phyloP scores from a whole-genome alignment of 2,888 invertebrate genomes.

The Danaus chrysippus region DNA sequence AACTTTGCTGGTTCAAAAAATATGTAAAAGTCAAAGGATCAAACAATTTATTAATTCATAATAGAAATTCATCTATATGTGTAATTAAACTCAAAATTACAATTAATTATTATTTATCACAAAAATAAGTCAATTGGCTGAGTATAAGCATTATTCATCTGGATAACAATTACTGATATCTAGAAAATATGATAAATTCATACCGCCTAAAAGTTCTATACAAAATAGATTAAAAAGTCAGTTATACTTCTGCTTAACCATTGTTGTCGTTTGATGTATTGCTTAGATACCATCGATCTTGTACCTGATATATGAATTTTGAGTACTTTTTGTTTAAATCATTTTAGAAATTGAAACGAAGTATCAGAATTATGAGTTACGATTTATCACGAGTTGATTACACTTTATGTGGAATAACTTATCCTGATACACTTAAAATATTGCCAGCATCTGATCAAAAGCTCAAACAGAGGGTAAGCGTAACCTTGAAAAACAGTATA shows the following conservation, averaged over 20 bases:
- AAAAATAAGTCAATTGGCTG: too few relatives aligned
- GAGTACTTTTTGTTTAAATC: background rate
- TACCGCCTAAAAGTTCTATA: too few relatives aligned
- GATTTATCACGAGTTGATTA: slow-evolving; percentile 91
- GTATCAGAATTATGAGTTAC: slow-evolving; percentile 81
- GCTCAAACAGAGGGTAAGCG: slow-evolving; percentile 78
- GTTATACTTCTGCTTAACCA: background rate
- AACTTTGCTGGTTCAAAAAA: too few relatives aligned
- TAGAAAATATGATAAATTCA: too few relatives aligned
- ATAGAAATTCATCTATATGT: too few relatives aligned
- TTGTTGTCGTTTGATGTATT: slow-evolving; percentile 20
- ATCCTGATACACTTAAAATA: slow-evolving; percentile 87
- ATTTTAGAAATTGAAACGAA: background rate
- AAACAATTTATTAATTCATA: too few relatives aligned
- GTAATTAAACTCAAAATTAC: too few relatives aligned
- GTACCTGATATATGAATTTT: background rate
- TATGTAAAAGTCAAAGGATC: too few relatives aligned
- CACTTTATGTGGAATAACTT: slow-evolving; percentile 86
- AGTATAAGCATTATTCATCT: too few relatives aligned
- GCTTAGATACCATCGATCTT: slow-evolving; percentile 28
- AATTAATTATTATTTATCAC: too few relatives aligned
- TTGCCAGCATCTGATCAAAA: slow-evolving; percentile 83
- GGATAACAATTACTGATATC: too few relatives aligned
- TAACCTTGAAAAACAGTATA: background rate
- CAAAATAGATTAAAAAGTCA: background rate